Conservation (phyloP, 1,140 invertebrate species). For the Monomorium pharaonis region DNA sequence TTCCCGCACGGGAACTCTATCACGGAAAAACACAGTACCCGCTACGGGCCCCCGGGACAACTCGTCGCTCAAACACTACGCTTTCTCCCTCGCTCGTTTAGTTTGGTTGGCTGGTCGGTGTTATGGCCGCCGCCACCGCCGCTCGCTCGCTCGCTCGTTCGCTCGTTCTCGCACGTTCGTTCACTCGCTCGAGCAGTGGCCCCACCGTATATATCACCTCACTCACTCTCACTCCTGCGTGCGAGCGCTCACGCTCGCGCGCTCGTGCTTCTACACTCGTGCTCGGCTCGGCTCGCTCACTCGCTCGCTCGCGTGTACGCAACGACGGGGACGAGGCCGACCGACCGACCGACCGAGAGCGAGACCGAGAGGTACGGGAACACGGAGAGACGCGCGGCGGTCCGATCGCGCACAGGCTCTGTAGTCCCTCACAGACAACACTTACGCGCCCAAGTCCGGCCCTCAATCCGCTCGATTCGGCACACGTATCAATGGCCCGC, state of each 20-base stretch:
- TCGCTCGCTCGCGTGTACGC: constrained; percentile 75
- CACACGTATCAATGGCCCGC: constrained; percentile 74
- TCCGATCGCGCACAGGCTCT: constrained; percentile 41
- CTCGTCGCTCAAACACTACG: constrained; percentile 78
- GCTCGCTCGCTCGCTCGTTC: too few species aligned
- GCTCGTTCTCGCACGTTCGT: too few species aligned
- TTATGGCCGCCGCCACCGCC: constrained; percentile 85
- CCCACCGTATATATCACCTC: constrained; percentile 74
- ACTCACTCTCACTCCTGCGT: constrained; percentile 79
- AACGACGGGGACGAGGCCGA: constrained; percentile 32
- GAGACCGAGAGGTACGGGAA: background rate
- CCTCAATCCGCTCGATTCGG: background rate
- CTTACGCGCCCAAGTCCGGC: constrained; percentile 36
- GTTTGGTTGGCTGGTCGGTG: constrained; percentile 81
- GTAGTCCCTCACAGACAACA: constrained; percentile 41
- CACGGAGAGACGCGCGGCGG: constrained; percentile 66
- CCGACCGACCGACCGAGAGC: too few species aligned
- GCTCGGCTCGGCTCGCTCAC: constrained; percentile 69
- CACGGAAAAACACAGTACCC: constrained; percentile 79
- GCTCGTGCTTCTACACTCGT: too few species aligned
- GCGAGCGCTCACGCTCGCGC: constrained; percentile 70
- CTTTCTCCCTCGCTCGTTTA: constrained; percentile 77
- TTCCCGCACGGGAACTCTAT: constrained; percentile 69
- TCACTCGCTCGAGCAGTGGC: constrained; percentile 73
- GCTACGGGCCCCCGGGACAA: constrained; percentile 69